Conservation (phyloP, 2,113 vertebrate species). For the Smithornis capensis region DNA sequence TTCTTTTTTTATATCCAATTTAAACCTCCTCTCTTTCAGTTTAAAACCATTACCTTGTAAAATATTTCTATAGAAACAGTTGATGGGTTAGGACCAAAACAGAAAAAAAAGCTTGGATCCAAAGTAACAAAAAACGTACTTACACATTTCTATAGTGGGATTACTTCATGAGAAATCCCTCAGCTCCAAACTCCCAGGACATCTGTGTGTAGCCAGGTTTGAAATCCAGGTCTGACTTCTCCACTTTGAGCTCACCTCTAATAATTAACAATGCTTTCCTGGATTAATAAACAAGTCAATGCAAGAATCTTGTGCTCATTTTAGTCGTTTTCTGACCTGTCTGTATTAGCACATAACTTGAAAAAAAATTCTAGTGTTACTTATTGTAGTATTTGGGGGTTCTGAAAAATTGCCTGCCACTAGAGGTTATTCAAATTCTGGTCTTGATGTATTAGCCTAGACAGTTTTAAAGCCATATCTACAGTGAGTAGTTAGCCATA, state of each 20-base stretch:
- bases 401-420: conserved; percentile 80
- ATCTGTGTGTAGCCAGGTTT: background rate
- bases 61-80: background rate
- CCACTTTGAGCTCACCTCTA: background rate
- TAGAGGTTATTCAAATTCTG: conserved; percentile 77
- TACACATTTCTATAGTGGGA: background rate
- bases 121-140: background rate
- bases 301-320: background rate
- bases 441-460: conserved; percentile 78
- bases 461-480: conserved; percentile 78
- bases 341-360: background rate
- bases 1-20: background rate
- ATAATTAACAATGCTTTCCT: background rate
- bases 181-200: background rate
- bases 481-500: conserved; percentile 73
- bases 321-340: background rate
- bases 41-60: background rate
- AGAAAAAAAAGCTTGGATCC: background rate
- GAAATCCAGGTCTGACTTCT: background rate
- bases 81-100: background rate
- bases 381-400: conserved; percentile 60
- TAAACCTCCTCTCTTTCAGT: background rate
- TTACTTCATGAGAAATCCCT: background rate
- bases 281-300: background rate
- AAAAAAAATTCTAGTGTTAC: background rate